Evolutionary conservation across 2,888 invertebrate species (phyloP), one percentile per base, ranked within the genome.

Genomic region (Epicampocera succincta): DNA sequence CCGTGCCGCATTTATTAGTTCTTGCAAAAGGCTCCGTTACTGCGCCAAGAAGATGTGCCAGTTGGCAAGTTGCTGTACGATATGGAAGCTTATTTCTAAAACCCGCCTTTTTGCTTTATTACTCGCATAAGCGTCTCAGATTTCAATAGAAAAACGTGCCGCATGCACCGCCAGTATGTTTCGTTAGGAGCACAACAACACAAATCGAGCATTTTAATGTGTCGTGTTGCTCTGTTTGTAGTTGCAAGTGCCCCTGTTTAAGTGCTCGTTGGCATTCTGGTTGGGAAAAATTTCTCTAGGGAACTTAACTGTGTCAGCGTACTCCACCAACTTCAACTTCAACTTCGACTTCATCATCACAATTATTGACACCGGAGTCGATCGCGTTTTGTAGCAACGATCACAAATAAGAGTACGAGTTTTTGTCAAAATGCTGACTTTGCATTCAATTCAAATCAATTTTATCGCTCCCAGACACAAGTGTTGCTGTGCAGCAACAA

Each of bases 241-340:
- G 60, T 46, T 61, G 48, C 17, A 40, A 63, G 65, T 29, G 69
- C 77, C 63, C 50, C 15, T 71, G 48, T 58, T 78, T 21, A 52
- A 65, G 50, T 66, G 63, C 29, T 54, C 38, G 29, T 58, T 78
- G 50, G 38, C 54, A 56, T 60, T n/a, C n/a, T 58, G 48, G 15
- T 21, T 40, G 13, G 12, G 42, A 58, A 2, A 65, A 80, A 83
- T 75, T 85, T 85, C 85, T 81, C 84, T 82, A 84, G 85, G 84
- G 85, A 85, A 84, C 73, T 75, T 82, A 82, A 82, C 69, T 85
- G 79, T 84, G 84, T 85, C 85, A 84, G 84, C 81, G 73, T 73
- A 81, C 72, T 81, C 66, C 84, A 83, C n/a, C 71, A 71, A 21
- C 66, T 19, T 19, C n/a, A 74, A 21, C n/a, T n/a, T n/a, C n/a